phyloP scores from a whole-genome alignment of 2,797 vertebrate genomes.

The Onychomys torridus region DNA sequence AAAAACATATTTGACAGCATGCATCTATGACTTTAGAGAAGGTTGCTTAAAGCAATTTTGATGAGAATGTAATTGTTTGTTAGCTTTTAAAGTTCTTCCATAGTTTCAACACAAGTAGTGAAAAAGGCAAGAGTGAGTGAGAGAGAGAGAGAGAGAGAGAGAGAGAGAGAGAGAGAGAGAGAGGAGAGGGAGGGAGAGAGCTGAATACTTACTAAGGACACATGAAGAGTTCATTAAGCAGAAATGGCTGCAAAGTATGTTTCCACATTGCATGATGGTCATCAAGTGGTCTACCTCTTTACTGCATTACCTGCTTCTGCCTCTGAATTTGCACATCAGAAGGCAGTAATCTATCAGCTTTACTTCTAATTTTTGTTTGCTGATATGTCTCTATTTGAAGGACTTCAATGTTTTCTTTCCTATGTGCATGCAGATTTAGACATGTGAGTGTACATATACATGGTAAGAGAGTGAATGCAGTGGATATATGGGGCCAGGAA shows the following conservation, averaged over 20 bases:
- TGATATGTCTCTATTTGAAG: background rate
- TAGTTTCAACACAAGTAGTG: slow-evolving; percentile 35
- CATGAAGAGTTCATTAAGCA: background rate
- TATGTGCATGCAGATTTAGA: background rate
- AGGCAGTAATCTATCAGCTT: background rate
- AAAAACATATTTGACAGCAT: slow-evolving; percentile 9
- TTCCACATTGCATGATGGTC: background rate
- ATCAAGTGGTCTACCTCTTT: background rate
- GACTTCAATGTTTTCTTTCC: background rate
- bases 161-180: background rate
- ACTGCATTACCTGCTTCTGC: background rate
- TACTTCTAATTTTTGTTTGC: background rate
- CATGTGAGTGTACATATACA: background rate
- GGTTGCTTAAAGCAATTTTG: slow-evolving; percentile 62
- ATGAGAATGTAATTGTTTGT: slow-evolving; percentile 47
- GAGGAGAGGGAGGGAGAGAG: background rate
- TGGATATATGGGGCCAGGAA: background rate
- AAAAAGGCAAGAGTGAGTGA: background rate
- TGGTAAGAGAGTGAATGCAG: background rate
- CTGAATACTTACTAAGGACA: slow-evolving; percentile 42
- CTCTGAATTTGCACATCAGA: slow-evolving; percentile 7
- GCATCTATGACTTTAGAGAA: slow-evolving; percentile 24
- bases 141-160: background rate
- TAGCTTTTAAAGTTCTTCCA: slow-evolving; percentile 14
- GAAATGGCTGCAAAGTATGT: background rate